Conservation (phyloP, 1,140 invertebrate species). For the Drosophila sp. region DNA sequence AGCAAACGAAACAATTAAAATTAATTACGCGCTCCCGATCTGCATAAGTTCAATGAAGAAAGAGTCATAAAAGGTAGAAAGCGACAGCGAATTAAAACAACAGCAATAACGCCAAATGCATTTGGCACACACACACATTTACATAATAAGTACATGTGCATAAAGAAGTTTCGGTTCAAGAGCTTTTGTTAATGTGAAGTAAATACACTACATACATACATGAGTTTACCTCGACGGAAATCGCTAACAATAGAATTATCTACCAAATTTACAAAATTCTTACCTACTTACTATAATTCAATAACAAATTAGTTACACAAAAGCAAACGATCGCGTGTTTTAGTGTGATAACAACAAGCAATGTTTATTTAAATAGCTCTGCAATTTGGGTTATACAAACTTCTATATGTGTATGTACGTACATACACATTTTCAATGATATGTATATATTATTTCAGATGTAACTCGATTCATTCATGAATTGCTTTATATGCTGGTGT, state of each 20-base stretch:
- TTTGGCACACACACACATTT: conserved; percentile 10
- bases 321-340: conserved; percentile 39
- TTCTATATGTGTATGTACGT: not conserved
- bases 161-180: conserved; percentile 8
- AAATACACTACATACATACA: conserved; percentile 1
- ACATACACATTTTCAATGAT: not conserved
- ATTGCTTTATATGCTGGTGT: no score
- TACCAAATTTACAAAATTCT: conserved; percentile 32
- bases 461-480: conserved; percentile 57
- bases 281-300: conserved; percentile 22
- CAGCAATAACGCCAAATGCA: conserved; percentile 36
- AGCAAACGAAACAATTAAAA: conserved; percentile 62
- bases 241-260: conserved; percentile 41
- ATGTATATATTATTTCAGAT: not conserved
- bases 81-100: conserved; percentile 31
- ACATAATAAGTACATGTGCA: not conserved
- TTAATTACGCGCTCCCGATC: conserved; percentile 74
- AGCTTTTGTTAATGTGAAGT: not conserved
- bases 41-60: conserved; percentile 78
- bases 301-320: conserved; percentile 31
- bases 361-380: conserved; percentile 26
- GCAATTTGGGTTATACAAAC: conserved; percentile 17
- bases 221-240: conserved; percentile 7
- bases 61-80: conserved; percentile 37
- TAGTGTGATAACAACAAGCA: conserved; percentile 6